Conservation (phyloP, 1,140 invertebrate species). For the Neoseiulus cucumeris region DNA sequence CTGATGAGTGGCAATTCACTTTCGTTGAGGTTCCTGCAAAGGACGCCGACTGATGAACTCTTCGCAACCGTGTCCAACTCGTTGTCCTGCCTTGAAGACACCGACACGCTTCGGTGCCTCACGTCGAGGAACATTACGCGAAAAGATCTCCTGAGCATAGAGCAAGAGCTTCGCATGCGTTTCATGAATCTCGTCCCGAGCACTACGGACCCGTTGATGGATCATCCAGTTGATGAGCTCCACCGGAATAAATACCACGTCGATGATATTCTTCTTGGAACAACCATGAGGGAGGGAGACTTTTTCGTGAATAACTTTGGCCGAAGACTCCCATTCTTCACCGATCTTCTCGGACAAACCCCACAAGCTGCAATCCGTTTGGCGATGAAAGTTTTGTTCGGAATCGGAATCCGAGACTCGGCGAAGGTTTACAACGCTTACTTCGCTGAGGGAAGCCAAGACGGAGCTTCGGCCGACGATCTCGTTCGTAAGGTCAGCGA, state of each 20-base stretch:
- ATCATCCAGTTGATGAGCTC: not conserved
- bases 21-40: not conserved
- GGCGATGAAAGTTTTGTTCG: not conserved
- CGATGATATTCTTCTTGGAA: not conserved
- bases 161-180: not conserved
- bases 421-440: not conserved
- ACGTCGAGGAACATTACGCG: not conserved
- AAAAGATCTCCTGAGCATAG: not conserved
- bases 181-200: not conserved
- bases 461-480: not conserved
- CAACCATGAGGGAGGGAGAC: not conserved
- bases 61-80: not conserved
- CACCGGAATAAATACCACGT: slow-evolving; percentile 1
- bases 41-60: not conserved
- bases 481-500: not conserved
- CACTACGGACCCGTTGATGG: not conserved
- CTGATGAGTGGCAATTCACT: slow-evolving; percentile 20
- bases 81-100: not conserved
- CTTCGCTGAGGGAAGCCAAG: not conserved
- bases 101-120: not conserved
- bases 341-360: not conserved
- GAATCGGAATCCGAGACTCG: not conserved
- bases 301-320: not conserved
- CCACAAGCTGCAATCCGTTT: not conserved
- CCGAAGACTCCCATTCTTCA: not conserved